Conservation (phyloP, 1,140 invertebrate species). For the Leptinotarsa lineolata region DNA sequence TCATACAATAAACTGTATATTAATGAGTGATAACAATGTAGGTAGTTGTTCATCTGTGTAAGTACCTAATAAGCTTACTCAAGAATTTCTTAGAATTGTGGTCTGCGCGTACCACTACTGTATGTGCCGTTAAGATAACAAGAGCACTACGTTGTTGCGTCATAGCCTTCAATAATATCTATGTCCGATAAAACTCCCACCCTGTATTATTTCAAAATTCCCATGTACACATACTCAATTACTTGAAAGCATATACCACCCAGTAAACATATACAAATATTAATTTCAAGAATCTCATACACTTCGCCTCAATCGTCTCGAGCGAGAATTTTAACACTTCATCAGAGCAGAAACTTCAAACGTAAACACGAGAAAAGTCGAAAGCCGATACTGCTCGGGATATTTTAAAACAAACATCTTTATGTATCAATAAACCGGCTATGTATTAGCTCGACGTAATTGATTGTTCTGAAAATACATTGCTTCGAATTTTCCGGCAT, state of each 20-base stretch:
- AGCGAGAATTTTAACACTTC: slow-evolving; percentile 2
- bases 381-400: not conserved
- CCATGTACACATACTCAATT: too few species aligned
- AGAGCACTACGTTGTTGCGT: too few species aligned
- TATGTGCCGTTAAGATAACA: too few species aligned
- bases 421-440: not conserved
- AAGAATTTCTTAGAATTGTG: too few species aligned
- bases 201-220: too few species aligned
- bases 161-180: too few species aligned
- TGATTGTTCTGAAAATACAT: slow-evolving; percentile 1
- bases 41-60: too few species aligned
- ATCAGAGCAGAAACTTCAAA: not conserved
- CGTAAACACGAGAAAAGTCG: not conserved
- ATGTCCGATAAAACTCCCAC: too few species aligned
- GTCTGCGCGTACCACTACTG: too few species aligned
- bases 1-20: too few species aligned
- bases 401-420: slow-evolving; percentile 4
- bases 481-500: slow-evolving; percentile 5
- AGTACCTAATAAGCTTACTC: too few species aligned
- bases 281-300: not conserved
- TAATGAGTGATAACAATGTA: too few species aligned
- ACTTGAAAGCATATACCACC: not conserved
- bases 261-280: not conserved
- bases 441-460: slow-evolving; percentile 5
- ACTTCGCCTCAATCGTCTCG: not conserved